phyloP scores from a whole-genome alignment of 2,113 vertebrate species.

The Cyrtonyx montezumae region DNA sequence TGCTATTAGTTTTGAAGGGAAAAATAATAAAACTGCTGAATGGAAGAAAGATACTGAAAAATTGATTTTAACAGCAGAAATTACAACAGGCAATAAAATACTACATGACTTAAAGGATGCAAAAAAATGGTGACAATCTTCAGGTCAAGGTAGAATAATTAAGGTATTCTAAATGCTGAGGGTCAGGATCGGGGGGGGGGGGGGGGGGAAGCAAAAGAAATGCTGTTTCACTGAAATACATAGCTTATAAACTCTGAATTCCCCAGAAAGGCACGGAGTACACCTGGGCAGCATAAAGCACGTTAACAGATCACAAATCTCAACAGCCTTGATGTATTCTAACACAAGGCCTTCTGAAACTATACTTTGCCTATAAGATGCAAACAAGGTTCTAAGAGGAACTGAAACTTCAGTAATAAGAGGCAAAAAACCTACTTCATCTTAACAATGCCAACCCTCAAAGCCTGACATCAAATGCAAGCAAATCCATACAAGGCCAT shows the following conservation, averaged over 20 bases:
- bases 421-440: background rate
- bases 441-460: background rate
- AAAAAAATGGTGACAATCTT: background rate
- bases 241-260: background rate
- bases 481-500: background rate
- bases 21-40: background rate
- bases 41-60: background rate
- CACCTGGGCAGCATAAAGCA: background rate
- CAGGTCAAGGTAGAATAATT: background rate
- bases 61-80: background rate
- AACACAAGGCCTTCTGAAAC: background rate
- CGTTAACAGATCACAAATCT: background rate
- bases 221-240: background rate
- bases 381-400: background rate
- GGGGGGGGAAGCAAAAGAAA: rapidly evolving
- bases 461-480: background rate
- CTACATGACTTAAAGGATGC: background rate
- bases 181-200: background rate
- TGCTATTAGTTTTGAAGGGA: background rate
- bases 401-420: background rate
- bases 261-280: background rate
- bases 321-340: background rate
- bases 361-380: background rate
- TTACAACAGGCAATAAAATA: background rate
- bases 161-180: background rate